A percentile compares a stretch with the other conserved stretches of the same genome.
Conservation (phyloP, 2,113 vertebrate species). For the Sylvia atricapilla region DNA sequence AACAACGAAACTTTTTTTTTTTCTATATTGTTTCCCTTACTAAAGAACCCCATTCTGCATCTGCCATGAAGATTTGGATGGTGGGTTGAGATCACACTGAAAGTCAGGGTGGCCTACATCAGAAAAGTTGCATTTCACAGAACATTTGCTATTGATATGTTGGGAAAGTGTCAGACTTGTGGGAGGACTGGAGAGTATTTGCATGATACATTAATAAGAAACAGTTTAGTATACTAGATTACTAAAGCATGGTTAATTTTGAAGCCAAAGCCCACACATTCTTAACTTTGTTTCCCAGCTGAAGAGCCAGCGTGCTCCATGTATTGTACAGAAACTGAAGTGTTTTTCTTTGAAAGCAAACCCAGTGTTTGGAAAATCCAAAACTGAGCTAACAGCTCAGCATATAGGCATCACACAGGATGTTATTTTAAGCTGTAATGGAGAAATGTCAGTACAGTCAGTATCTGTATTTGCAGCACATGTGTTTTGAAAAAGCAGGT, state of each 20-base stretch:
- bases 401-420: conserved; percentile 53
- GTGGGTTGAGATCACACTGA: conserved; percentile 52
- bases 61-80: conserved; percentile 60
- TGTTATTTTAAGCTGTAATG: conserved; percentile 62
- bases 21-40: neutral
- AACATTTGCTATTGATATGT: conserved; percentile 80
- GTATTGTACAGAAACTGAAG: conserved; percentile 42
- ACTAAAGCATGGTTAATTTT: conserved; percentile 73
- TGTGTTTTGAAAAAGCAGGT: conserved; percentile 52
- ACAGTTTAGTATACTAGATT: conserved; percentile 75
- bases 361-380: conserved; percentile 60
- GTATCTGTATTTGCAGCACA: conserved; percentile 64
- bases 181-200: conserved; percentile 62
- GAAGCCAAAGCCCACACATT: conserved; percentile 75
- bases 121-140: conserved; percentile 62
- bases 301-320: conserved; percentile 43
- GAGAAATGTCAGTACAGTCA: conserved; percentile 55
- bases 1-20: neutral
- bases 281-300: conserved; percentile 69
- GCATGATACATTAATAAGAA: conserved; percentile 80
- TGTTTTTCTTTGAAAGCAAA: conserved; percentile 73
- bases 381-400: conserved; percentile 54
- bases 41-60: conserved; percentile 3
- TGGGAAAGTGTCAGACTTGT: conserved; percentile 74
- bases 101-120: conserved; percentile 73